Percentiles rank a stretch among this genome's conserved stretches.
Conservation (phyloP, 2,888 invertebrate species). For the Beris chalybata region DNA sequence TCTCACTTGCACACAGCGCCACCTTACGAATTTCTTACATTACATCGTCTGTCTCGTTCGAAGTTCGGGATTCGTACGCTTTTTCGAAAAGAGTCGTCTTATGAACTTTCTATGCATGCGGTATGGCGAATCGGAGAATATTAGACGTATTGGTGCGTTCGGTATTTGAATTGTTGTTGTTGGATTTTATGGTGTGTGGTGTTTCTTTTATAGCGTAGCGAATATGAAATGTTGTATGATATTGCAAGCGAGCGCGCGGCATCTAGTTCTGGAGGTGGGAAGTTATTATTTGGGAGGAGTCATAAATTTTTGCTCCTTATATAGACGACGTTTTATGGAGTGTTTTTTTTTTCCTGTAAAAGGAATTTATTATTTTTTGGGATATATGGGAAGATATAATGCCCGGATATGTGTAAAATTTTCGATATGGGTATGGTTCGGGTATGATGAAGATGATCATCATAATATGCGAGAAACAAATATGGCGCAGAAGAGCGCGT, state of each 20-base stretch:
- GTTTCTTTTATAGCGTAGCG: constrained; percentile 31
- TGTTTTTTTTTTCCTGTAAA: not conserved
- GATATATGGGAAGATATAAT: constrained; percentile 1
- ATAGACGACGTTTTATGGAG: constrained; percentile 20
- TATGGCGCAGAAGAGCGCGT: no score
- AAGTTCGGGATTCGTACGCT: not conserved
- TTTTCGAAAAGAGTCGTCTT: constrained; percentile 18
- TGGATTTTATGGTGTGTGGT: constrained; percentile 23
- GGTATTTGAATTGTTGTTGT: constrained; percentile 16
- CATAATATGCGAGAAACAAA: no score
- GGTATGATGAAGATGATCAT: no score
- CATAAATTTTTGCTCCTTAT: constrained; percentile 39
- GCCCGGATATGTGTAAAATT: not conserved
- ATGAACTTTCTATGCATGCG: constrained; percentile 27
- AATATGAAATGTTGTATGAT: constrained; percentile 32
- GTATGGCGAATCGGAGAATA: constrained; percentile 11
- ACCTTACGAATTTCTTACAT: constrained; percentile 1
- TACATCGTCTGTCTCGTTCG: not conserved
- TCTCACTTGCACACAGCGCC: not conserved
- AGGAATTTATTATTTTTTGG: not conserved
- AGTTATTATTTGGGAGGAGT: constrained; percentile 37
- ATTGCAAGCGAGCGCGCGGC: constrained; percentile 25
- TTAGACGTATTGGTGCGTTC: constrained; percentile 19
- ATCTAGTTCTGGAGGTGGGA: constrained; percentile 10
- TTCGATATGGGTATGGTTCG: not conserved